A percentile compares a stretch with the other conserved stretches of the same genome.
phyloP scores from a whole-genome alignment of 2,113 vertebrate genomes.

The Haemorhous mexicanus region DNA sequence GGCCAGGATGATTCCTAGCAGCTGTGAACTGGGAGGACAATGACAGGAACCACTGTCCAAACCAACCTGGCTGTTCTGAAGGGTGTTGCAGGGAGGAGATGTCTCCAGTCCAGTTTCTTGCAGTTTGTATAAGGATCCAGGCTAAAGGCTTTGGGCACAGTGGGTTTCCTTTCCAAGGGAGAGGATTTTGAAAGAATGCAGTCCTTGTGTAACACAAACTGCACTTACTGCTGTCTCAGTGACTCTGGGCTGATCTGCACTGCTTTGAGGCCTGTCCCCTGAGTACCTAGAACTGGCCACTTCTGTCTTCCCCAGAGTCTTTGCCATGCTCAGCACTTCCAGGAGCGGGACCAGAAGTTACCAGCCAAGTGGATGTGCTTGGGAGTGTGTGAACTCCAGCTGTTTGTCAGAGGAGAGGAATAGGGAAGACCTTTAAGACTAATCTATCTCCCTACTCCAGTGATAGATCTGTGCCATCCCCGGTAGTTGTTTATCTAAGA shows the following conservation, averaged over 20 bases:
- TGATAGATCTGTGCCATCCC: neutral
- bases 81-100: neutral
- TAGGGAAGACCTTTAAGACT: neutral
- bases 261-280: neutral
- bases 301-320: neutral
- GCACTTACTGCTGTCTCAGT: fast-evolving
- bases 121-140: neutral
- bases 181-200: neutral
- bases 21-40: neutral
- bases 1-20: neutral
- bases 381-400: neutral
- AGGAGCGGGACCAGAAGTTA: neutral
- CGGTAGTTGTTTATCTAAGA: neutral
- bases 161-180: neutral
- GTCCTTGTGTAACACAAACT: too few species aligned
- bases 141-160: neutral
- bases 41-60: neutral
- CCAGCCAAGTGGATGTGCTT: too few species aligned
- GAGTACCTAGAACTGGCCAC: neutral
- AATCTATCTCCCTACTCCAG: neutral
- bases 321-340: neutral
- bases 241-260: neutral
- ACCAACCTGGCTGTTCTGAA: neutral
- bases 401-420: neutral
- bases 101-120: neutral